Conservation (phyloP, 2,888 invertebrate genomes). For the Cynaeus angustus region DNA sequence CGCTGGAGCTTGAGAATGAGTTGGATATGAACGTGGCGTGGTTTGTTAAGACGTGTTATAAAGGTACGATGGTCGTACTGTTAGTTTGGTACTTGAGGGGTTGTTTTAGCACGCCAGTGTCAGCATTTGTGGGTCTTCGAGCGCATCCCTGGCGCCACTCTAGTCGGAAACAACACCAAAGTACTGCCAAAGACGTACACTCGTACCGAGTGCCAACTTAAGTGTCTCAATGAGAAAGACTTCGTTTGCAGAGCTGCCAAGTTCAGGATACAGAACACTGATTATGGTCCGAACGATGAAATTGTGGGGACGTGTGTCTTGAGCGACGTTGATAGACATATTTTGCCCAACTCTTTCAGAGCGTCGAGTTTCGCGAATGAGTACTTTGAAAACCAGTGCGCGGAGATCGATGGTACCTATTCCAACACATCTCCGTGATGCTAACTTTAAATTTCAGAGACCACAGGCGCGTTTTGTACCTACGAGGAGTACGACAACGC, state of each 20-base stretch:
- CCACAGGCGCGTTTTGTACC: constrained; percentile 79
- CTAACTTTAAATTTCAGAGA: neutral
- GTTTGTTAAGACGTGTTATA: constrained; percentile 79
- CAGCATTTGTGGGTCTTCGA: constrained; percentile 84
- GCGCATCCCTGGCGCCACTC: constrained; percentile 82
- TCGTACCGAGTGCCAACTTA: constrained; percentile 80
- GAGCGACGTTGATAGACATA: constrained; percentile 82
- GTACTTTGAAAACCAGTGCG: constrained; percentile 90
- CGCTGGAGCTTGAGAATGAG: constrained; percentile 64
- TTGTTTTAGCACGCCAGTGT: constrained; percentile 61
- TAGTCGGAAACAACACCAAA: constrained; percentile 80
- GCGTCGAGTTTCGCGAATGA: constrained; percentile 84
- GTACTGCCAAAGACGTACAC: constrained; percentile 77
- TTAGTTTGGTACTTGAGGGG: no score
- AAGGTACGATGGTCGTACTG: no score
- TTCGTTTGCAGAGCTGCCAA: constrained; percentile 76
- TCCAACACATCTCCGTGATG: neutral
- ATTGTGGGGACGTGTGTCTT: constrained; percentile 80
- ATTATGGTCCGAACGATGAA: constrained; percentile 46
- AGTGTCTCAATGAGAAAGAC: constrained; percentile 74
- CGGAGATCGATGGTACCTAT: constrained; percentile 24
- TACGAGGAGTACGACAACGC: constrained; percentile 85
- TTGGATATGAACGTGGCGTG: constrained; percentile 77
- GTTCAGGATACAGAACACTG: constrained; percentile 66
- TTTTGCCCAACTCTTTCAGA: constrained; percentile 84